Conservation (phyloP, 2,888 invertebrate species). For the Tetranychus truncatus region DNA sequence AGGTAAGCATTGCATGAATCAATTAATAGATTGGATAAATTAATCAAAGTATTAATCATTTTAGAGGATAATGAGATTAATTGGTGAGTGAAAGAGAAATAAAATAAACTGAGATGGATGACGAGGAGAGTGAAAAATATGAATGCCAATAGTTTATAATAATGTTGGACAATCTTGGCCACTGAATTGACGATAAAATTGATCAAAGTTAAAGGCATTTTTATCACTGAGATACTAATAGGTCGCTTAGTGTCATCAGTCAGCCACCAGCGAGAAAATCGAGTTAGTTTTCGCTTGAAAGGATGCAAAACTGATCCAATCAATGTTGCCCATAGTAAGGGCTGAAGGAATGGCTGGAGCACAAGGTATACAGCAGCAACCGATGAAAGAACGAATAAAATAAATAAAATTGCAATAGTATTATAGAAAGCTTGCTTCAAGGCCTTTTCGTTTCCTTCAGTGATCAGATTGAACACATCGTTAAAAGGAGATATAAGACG, state of each 20-base stretch:
- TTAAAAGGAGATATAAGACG: constrained; percentile 11
- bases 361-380: constrained; percentile 34
- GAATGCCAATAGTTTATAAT: constrained; percentile 11
- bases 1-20: constrained; percentile 2
- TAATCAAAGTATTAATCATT: background rate
- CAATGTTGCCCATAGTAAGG: constrained; percentile 81
- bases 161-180: constrained; percentile 5
- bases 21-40: background rate
- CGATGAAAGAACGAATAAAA: constrained; percentile 42
- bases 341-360: constrained; percentile 74
- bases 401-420: constrained; percentile 57
- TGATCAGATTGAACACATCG: constrained; percentile 33
- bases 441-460: constrained; percentile 66
- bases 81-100: constrained; percentile 3
- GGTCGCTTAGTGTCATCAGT: constrained; percentile 30
- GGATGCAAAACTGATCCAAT: constrained; percentile 96
- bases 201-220: constrained; percentile 47
- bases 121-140: background rate
- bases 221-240: constrained; percentile 34
- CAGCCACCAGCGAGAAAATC: constrained; percentile 59
- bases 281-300: constrained; percentile 62
- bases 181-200: constrained; percentile 11
- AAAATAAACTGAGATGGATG: constrained; percentile 7
- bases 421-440: constrained; percentile 78
- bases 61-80: background rate